Base-by-base conservation (phyloP, 2,113 vertebrate species). In the Tamias sibiricus region DNA sequence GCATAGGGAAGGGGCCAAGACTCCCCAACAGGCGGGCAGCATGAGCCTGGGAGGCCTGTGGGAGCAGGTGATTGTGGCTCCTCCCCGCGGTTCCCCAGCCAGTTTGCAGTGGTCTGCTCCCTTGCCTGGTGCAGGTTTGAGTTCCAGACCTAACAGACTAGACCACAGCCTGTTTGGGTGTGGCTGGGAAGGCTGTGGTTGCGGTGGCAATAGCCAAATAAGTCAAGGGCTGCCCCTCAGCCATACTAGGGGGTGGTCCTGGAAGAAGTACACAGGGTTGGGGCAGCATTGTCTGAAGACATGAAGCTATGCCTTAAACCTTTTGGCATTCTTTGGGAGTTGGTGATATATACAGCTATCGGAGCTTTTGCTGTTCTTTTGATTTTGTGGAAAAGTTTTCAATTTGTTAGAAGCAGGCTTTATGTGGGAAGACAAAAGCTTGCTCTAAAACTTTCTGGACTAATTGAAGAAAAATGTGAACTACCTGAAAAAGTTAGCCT, bases 401-500 rank as follows among this genome's bases (percentile, higher is more conserved):
- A 97, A 22, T 99, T 99, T 71, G 99, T 99, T 8, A 57, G 8
- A 57, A 57, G 20, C 54, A 57, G 20, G 54, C 54, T 57, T 8
- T 57, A 74, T 44, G 22, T 44, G 40, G 40, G 98, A 94, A 99
- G 98, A 97, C 99, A 99, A 81, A 98, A 98, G 95, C 98, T 99
- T 98, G 99, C 98, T 24, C 94, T 91, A 96, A 98, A 99, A 95
- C 98, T 99, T 97, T 97, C 99, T 96, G 98, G 99, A 97, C 95
- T 99, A 87, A 96, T 99, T 92, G 99, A 99, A 96, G 99, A 99
- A 94, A 99, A 99, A 98, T 99, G 99, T 98, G 98, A 99, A 98
- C 98, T 99, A 83, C 99, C 99, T 84, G 99, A 99, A 98, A 99
- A 98, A 93, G 98, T 99, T 86, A 99, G 99, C 97, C 93, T 99